These are phyloP conservation scores for Trichomycterus rosablanca DNA, from an alignment of 2,113 vertebrate genomes.

Conservation along the genomic window DNA sequence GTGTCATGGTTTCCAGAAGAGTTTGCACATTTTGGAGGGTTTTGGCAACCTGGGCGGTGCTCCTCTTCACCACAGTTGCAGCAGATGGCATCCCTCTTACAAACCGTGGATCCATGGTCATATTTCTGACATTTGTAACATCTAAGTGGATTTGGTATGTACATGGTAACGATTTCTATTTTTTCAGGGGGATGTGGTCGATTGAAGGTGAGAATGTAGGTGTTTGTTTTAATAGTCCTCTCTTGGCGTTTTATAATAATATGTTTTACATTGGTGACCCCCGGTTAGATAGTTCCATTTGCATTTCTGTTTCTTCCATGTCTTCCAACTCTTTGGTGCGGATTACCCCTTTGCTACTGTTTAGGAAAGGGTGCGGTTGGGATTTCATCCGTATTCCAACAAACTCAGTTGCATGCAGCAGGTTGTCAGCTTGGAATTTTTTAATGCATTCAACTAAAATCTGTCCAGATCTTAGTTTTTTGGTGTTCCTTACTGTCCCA, in stretches of 20 bases:
- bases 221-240: not conserved
- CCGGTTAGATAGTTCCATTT: not conserved
- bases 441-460: slow-evolving; percentile 4
- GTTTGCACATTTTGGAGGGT: not conserved
- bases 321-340: no score
- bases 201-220: not conserved
- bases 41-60: not conserved
- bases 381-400: not conserved
- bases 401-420: not conserved
- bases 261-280: not conserved
- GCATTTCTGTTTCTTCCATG: not conserved
- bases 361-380: not conserved
- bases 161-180: not conserved
- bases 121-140: not conserved
- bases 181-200: not conserved
- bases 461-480: slow-evolving; percentile 3
- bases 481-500: not conserved
- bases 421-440: not conserved
- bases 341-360: not conserved
- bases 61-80: not conserved
- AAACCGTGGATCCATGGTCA: not conserved
- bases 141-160: not conserved
- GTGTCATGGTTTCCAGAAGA: not conserved
- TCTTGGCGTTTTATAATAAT: not conserved
- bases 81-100: not conserved